Evolutionary conservation across 2,888 invertebrate genomes (phyloP), one percentile per base, ranked within the genome.

Genomic region (Parnassius orleans): DNA sequence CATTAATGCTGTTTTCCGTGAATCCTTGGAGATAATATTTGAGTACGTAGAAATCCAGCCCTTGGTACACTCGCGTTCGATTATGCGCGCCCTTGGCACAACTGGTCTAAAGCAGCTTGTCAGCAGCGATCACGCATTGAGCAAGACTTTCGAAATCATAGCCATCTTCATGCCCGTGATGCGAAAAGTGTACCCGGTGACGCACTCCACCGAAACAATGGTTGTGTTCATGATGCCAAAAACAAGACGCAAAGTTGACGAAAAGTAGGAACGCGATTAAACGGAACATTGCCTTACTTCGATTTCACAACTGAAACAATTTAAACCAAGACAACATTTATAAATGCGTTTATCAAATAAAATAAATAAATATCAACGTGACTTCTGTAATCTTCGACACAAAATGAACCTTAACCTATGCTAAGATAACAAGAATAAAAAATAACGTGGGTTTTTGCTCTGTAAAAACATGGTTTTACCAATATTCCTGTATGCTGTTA

Each of bases 11-110:
- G 10, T 44, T 44, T 53, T 60, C 44, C 14, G 50, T 1, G 7
- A 55, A 51, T 10, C 33, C 55, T 1, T 50, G 9, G 5, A 55
- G 51, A 9, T 9, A 44, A 15, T 60, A 60, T n/a, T 60, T 60
- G 2, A 60, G 11, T 24, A 33, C 11, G 33, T 51, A 55, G 9
- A 43, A 15, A 3, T 55, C 55, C 2, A 42, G n/a, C 1, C 51
- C 50, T 12, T 19, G 24, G 9, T 10, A 19, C 0, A 43, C 50
- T 1, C 10, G 14, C 10, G 11, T 51, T 44, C 14, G 48, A 10
- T 12, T 57, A 3, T 43, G 12, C 2, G 10, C 1, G 10, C 41
- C 15, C 15, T 51, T 14, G 0, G 9, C 11, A 15, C 60, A 60
- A 41, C 10, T 51, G 24, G 19, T 24, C 12, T 51, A 11, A 10